Percentiles rank a stretch among this genome's conserved stretches.
Conservation (phyloP, 2,797 vertebrate species). For the Sebastes baramenuke region DNA sequence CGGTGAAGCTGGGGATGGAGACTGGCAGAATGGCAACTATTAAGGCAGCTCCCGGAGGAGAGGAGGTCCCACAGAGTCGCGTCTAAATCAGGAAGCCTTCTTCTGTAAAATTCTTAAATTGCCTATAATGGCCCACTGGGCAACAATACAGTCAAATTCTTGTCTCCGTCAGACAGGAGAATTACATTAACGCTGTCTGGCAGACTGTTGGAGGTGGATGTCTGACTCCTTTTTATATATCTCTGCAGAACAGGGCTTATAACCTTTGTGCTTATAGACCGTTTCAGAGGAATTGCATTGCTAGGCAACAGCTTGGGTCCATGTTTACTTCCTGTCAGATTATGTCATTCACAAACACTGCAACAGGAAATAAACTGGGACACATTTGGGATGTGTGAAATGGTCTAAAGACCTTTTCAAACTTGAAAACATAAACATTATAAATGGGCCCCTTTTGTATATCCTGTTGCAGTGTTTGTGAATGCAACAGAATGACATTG, state of each 20-base stretch:
- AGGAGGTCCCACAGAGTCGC: constrained; percentile 15
- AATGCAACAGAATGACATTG: too few species aligned
- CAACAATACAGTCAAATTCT: not conserved
- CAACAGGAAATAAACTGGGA: not conserved
- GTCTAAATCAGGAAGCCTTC: constrained; percentile 16
- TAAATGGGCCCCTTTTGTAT: too few species aligned
- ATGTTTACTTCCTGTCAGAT: not conserved
- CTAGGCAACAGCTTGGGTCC: not conserved
- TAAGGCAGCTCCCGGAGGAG: constrained; percentile 21
- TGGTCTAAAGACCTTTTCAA: too few species aligned
- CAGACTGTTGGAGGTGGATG: not conserved
- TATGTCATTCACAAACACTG: not conserved
- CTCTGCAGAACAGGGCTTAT: not conserved
- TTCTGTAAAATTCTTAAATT: constrained; percentile 19
- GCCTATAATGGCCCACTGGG: constrained; percentile 20
- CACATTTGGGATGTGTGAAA: too few species aligned
- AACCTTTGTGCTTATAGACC: not conserved
- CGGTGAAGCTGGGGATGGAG: constrained; percentile 23
- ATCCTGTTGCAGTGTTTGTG: too few species aligned
- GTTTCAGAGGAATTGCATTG: not conserved
- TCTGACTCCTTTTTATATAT: not conserved
- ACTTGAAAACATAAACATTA: too few species aligned
- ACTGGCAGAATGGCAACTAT: constrained; percentile 34
- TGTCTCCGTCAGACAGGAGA: constrained; percentile 2
- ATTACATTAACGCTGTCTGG: constrained; percentile 12